phyloP scores from a whole-genome alignment of 2,888 invertebrate genomes.

The Phaonia tiefii region DNA sequence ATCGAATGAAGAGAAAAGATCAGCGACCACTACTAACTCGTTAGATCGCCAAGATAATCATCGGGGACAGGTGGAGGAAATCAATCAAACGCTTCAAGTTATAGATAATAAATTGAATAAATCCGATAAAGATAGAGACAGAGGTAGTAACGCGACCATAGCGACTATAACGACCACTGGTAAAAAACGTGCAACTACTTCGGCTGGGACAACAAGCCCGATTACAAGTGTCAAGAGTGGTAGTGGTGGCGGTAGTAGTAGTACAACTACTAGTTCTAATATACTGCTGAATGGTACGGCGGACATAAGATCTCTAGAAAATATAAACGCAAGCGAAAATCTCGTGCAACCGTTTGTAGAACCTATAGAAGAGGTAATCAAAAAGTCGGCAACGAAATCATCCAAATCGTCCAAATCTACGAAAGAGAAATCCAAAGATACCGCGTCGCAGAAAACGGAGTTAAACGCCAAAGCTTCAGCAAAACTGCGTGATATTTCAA shows the following conservation, averaged over 20 bases:
- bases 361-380: background rate
- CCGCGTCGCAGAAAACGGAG: conserved; percentile 60
- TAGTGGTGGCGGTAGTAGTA: too few species aligned
- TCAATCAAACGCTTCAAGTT: conserved; percentile 30
- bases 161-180: too few species aligned
- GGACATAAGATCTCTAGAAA: background rate
- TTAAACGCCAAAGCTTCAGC: conserved; percentile 49
- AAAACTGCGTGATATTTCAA: too few species aligned
- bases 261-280: too few species aligned
- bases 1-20: conserved; percentile 19
- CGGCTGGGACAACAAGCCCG: conserved; percentile 28
- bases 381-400: conserved; percentile 37
- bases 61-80: background rate
- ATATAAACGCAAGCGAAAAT: background rate
- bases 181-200: background rate
- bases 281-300: too few species aligned
- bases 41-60: background rate
- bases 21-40: conserved; percentile 28
- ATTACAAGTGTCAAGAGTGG: too few species aligned
- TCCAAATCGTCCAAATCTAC: conserved; percentile 37
- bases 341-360: background rate
- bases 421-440: conserved; percentile 50
- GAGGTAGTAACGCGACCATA: conserved; percentile 31
- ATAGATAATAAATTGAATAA: conserved; percentile 39
- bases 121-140: conserved; percentile 53